Evolutionary conservation across 2,888 invertebrate species (phyloP).

Genomic region (Acronicta alni): DNA sequence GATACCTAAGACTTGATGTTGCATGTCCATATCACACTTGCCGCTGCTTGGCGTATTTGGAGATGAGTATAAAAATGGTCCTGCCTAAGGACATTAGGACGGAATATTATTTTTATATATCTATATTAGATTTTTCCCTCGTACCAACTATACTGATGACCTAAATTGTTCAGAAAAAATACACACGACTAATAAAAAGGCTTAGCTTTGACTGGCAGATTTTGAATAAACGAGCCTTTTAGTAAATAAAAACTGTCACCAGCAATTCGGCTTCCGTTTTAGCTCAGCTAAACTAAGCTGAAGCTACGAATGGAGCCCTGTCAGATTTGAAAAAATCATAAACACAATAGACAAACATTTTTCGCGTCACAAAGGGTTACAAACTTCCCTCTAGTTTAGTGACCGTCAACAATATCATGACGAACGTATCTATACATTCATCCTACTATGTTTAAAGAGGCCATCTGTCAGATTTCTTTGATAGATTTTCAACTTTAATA

Average conservation of each 20-base stretch:
- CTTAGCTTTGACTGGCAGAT: neutral
- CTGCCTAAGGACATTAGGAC: too few relatives aligned
- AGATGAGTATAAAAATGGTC: too few relatives aligned
- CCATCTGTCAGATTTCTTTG: too few relatives aligned
- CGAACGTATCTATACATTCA: conserved; percentile 33
- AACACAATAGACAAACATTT: conserved; percentile 16
- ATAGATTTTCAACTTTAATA: too few relatives aligned
- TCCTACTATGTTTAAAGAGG: too few relatives aligned
- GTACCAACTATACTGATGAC: neutral
- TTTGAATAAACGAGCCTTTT: neutral
- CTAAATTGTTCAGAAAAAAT: neutral
- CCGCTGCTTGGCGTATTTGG: too few relatives aligned
- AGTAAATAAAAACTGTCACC: conserved; percentile 11
- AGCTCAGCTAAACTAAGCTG: conserved; percentile 3
- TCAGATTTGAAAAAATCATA: conserved; percentile 12
- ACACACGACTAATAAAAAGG: neutral
- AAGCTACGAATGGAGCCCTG: neutral
- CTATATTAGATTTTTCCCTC: too few relatives aligned
- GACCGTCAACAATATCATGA: conserved; percentile 31
- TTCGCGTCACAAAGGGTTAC: conserved; percentile 23
- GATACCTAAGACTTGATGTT: too few relatives aligned
- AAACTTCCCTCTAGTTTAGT: conserved; percentile 12
- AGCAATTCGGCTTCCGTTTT: neutral
- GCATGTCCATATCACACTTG: too few relatives aligned
- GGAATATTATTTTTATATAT: too few relatives aligned